phyloP scores from a whole-genome alignment of 2,113 vertebrate species.

The Butastur rufipennis region DNA sequence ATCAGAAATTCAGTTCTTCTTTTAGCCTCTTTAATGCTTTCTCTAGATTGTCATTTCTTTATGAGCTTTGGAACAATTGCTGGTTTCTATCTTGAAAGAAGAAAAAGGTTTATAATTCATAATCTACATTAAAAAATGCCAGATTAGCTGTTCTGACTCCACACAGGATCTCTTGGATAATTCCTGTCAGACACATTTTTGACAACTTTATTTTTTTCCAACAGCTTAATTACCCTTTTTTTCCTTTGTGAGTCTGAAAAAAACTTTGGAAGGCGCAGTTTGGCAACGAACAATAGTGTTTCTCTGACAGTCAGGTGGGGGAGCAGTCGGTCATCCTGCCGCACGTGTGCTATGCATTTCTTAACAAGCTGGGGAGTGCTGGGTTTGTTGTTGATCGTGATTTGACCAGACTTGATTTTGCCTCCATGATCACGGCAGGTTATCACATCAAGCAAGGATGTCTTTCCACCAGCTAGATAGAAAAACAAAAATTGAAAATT shows the following conservation, averaged over 20 bases:
- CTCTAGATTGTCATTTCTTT: conserved; percentile 44
- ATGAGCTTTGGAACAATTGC: conserved; percentile 39
- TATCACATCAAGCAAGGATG: conserved; percentile 90
- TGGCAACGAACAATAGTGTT: conserved; percentile 87
- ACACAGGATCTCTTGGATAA: conserved; percentile 21
- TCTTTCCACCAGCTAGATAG: conserved; percentile 86
- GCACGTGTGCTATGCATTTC: conserved; percentile 88
- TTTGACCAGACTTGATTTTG: conserved; percentile 79
- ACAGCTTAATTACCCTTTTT: conserved; percentile 83
- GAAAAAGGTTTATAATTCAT: conserved; percentile 45
- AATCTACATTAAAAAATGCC: conserved; percentile 41
- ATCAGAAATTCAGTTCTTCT: not conserved
- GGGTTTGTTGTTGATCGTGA: conserved; percentile 84
- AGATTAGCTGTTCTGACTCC: conserved; percentile 56
- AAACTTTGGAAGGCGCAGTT: conserved; percentile 86
- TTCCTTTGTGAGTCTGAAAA: conserved; percentile 87
- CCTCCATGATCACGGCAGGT: conserved; percentile 87
- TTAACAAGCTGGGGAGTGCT: conserved; percentile 83
- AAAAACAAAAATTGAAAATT: not conserved
- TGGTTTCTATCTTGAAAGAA: conserved; percentile 38
- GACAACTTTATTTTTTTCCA: conserved; percentile 58
- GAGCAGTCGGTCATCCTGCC: conserved; percentile 90
- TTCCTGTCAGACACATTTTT: conserved; percentile 53
- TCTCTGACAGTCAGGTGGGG: conserved; percentile 92
- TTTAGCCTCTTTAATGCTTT: conserved; percentile 27